These are phyloP conservation scores for Bursaphelenchus okinawaensis DNA, from an alignment of 2,888 invertebrate species.

Conservation along the genomic window DNA sequence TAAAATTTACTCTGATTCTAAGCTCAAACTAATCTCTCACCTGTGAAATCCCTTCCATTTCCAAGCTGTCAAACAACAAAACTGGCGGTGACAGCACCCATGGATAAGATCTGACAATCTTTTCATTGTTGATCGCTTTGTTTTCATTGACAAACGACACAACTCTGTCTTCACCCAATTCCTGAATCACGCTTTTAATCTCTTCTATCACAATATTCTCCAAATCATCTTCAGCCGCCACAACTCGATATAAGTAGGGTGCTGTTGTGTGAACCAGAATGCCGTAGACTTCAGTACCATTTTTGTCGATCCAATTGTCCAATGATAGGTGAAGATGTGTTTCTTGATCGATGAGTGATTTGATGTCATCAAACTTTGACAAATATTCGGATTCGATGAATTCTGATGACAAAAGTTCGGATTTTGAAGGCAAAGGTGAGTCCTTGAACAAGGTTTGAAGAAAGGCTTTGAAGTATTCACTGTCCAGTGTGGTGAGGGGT, in stretches of 20 bases:
- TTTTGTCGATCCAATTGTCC: background rate
- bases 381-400: background rate
- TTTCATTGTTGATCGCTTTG: background rate
- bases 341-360: background rate
- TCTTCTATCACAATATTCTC: background rate
- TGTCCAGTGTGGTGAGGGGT: background rate
- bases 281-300: background rate
- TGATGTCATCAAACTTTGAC: background rate
- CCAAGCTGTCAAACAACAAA: background rate
- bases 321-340: background rate
- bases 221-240: background rate
- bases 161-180: background rate
- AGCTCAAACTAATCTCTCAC: no score
- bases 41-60: background rate
- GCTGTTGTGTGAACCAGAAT: background rate
- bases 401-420: background rate
- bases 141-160: background rate
- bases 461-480: background rate
- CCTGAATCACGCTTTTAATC: background rate
- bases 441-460: background rate
- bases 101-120: background rate
- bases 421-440: background rate
- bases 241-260: background rate
- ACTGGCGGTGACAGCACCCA: background rate
- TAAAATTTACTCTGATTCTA: no score